phyloP scores from a whole-genome alignment of 1,140 invertebrate genomes.

The Helicoverpa zea region DNA sequence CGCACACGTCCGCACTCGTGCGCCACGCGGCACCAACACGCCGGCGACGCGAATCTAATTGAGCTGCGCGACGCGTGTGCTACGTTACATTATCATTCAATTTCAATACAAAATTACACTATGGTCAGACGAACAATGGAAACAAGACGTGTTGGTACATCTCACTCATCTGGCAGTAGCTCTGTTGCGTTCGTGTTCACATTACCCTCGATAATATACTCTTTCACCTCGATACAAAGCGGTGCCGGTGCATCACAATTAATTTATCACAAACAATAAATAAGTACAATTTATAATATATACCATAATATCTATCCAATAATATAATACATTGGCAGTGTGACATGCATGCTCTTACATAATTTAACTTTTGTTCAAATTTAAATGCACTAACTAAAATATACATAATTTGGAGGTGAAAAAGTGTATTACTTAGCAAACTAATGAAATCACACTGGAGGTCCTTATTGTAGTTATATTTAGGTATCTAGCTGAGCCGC shows the following conservation, averaged over 20 bases:
- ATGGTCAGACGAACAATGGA: constrained; percentile 56
- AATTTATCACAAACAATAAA: constrained; percentile 65
- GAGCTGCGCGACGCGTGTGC: constrained; percentile 48
- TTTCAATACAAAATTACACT: constrained; percentile 53
- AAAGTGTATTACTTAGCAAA: constrained; percentile 63
- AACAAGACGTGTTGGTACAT: constrained; percentile 52
- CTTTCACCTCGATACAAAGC: constrained; percentile 54
- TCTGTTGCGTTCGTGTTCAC: constrained; percentile 51
- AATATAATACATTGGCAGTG: constrained; percentile 74
- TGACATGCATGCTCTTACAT: constrained; percentile 65
- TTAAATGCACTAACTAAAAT: constrained; percentile 75
- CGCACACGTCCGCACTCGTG: constrained; percentile 47
- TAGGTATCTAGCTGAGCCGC: constrained; percentile 41
- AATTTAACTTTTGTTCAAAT: constrained; percentile 70
- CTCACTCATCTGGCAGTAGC: constrained; percentile 58
- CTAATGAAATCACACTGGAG: constrained; percentile 62
- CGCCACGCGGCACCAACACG: constrained; percentile 39
- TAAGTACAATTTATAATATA: constrained; percentile 66
- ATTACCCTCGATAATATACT: constrained; percentile 56
- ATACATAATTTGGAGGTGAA: constrained; percentile 61
- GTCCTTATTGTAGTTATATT: constrained; percentile 56
- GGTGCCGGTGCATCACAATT: constrained; percentile 33
- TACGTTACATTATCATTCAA: constrained; percentile 44
- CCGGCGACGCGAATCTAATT: constrained; percentile 22
- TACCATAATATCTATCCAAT: constrained; percentile 51